Evolutionary conservation across 1,140 invertebrate species (phyloP), one percentile per base, ranked within the genome.

Genomic region (Brachionus rotundiformis): DNA sequence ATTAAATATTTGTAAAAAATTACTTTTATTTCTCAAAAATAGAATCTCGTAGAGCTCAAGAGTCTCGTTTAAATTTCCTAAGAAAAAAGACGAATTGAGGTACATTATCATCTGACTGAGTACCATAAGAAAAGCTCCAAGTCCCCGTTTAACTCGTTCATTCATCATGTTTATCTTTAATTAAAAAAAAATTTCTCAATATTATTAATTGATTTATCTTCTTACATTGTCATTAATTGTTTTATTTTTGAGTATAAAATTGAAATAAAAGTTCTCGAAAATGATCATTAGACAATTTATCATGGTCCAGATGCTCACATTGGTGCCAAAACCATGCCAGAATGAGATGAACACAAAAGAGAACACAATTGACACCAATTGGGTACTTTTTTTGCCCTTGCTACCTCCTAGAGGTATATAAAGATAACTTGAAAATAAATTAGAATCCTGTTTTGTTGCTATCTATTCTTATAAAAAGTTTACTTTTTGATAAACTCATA

Each of bases 401-500:
- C 47, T 79, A 36, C 76, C 76, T 36, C 76, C 76, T 27, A 79
- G 47, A 59, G 76, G 76, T 59, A 79, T 59, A 41, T 79, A 79
- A n/a, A 79, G 23, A 59, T 79, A 79, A 59, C 76, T 73, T 33
- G 5, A 27, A 25, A 27, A 25, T 25, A 23, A 71, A 36, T 39
- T 36, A 71, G 49, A 49, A 16, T 31, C 8, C 19, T 49, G 49
- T 54, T 49, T 31, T 19, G 23, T 77, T 16, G 23, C 29, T 27
- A 59, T 8, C 13, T 65, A 10, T 41, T 13, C 10, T 41, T 13
- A 11, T 4, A 54, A 54, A 23, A 3, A 2, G 1, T 23, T 19
- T 59, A 79, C 76, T 79, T 79, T 59, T 79, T 79, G 6, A 79
- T 79, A 63, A 79, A 79, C 59, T 79, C 76, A 41, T 79, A 79